Conservation (phyloP, 2,797 vertebrate genomes). For the Petrocephalus sullivani region DNA sequence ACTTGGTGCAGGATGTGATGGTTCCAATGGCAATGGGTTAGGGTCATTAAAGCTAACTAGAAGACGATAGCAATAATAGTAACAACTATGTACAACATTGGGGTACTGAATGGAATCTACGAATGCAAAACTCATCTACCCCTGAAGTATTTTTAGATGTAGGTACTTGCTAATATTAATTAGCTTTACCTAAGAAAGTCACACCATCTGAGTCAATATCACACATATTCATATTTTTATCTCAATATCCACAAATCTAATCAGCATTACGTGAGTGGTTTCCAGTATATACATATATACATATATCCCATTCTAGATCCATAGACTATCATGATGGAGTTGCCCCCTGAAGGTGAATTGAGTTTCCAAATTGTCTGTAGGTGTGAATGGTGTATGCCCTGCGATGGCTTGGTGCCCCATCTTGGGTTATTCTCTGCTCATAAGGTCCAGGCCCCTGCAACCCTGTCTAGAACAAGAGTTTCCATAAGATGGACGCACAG, state of each 20-base stretch:
- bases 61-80: neutral
- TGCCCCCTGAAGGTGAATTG: neutral
- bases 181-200: neutral
- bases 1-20: neutral
- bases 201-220: neutral
- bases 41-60: neutral
- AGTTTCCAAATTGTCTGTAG: neutral
- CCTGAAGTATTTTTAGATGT: neutral
- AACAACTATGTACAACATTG: neutral
- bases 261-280: no score
- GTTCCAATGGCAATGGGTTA: neutral
- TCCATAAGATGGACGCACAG: neutral
- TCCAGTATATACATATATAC: no score
- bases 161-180: neutral
- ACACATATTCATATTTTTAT: neutral
- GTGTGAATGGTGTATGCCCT: neutral
- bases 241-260: no score
- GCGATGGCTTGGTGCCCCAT: neutral
- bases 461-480: neutral
- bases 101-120: neutral
- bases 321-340: neutral
- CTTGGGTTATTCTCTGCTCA: neutral
- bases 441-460: neutral
- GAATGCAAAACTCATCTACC: neutral
- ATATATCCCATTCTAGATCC: neutral